Conservation (phyloP, 2,113 vertebrate genomes). For the Salvelinus sp. region DNA sequence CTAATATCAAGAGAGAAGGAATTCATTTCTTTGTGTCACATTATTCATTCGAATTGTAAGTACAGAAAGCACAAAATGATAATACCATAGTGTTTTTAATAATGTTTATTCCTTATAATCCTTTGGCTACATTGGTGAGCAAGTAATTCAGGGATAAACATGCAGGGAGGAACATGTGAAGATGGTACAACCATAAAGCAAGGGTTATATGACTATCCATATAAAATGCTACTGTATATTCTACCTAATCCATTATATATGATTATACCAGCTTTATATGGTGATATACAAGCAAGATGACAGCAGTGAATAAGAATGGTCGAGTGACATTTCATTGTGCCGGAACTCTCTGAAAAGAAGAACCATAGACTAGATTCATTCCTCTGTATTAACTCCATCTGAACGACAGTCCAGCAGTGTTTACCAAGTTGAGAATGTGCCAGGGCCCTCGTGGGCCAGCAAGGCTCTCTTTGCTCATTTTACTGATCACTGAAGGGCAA, state of each 20-base stretch:
- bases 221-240: too few species aligned
- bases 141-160: background rate
- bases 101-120: too few species aligned
- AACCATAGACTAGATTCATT: background rate
- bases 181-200: too few species aligned
- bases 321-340: background rate
- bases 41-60: constrained; percentile 1
- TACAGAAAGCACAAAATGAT: background rate
- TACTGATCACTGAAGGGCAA: constrained; percentile 16
- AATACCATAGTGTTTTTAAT: too few species aligned
- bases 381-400: too few species aligned
- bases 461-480: constrained; percentile 41
- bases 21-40: background rate
- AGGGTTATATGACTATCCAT: too few species aligned
- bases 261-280: too few species aligned
- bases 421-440: constrained; percentile 35
- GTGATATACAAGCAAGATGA: background rate
- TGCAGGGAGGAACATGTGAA: background rate
- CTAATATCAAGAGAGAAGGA: background rate
- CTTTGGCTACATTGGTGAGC: background rate
- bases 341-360: background rate
- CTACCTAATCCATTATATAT: too few species aligned
- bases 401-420: background rate
- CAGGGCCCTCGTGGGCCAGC: constrained; percentile 28
- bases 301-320: background rate